Conservation (phyloP, 2,888 invertebrate species). For the Sepioteuthis lessoniana region DNA sequence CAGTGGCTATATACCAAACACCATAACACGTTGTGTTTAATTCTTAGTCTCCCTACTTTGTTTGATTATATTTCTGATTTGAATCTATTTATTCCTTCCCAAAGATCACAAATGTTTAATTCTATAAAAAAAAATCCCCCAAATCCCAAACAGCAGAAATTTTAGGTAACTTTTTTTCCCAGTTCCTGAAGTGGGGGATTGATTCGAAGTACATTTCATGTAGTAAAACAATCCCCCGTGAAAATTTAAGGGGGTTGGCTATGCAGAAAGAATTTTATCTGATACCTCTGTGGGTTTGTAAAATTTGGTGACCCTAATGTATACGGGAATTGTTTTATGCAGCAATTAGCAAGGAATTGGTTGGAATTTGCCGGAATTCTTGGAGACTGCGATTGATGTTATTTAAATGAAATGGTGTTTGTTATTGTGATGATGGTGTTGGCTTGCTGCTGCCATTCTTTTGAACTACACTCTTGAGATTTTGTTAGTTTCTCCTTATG, state of each 20-base stretch:
- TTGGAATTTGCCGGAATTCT: not conserved
- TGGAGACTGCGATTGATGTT: not conserved
- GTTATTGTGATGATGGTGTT: not conserved
- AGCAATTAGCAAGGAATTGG: not conserved
- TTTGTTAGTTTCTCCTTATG: not conserved
- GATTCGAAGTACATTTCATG: not conserved
- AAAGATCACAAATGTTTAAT: not conserved
- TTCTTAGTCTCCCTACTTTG: not conserved
- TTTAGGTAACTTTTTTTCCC: not conserved
- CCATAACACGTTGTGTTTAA: conserved; percentile 33
- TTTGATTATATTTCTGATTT: not conserved
- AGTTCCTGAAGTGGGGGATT: not conserved
- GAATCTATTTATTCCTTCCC: not conserved
- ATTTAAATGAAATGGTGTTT: not conserved
- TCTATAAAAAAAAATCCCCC: not conserved
- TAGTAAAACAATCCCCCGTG: not conserved
- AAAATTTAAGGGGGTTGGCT: not conserved
- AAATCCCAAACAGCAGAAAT: not conserved
- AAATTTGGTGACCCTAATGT: not conserved
- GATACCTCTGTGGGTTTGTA: too few species aligned
- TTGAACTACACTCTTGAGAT: not conserved
- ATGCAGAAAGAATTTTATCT: not conserved
- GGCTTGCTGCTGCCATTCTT: not conserved
- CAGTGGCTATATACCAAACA: not conserved
- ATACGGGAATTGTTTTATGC: not conserved